Base-by-base conservation (phyloP, 2,888 invertebrate genomes). In the Trisateles emortualis region DNA sequence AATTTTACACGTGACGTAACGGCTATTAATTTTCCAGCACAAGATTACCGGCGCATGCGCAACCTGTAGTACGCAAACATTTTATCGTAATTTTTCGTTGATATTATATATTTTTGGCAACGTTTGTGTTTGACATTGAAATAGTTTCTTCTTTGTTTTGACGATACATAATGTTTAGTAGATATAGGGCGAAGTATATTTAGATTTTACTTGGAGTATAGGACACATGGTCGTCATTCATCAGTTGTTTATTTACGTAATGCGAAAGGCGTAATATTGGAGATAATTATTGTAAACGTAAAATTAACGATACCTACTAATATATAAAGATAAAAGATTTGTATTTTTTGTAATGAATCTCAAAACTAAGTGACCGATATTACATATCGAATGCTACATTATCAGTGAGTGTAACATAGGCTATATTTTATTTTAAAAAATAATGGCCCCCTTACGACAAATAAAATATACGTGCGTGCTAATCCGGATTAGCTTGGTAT, bases 1-100 rank as follows among this genome's bases (percentile, higher is more conserved):
- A 76, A 76, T 77, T 79, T 74, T 62, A 61, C 66, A 66, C 68
- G 63, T 59, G 63, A 64, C 59, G 69, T 68, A 13, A 65, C 61
- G 70, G 57, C 52, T 60, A 66, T 67, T 68, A 66, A 68, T 68
- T 65, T n/a, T 59, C 53, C 40, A 32, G 11, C 56, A 47, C 64
- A 52, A 49, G 65, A 71, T 64, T 55, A 63, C 50, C 38, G 44
- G 49, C 52, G 49, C 53, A 43, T 46, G 59, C 63, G 61, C 53
- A 58, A 8, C 6, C 8, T 11, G 14, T 16, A 17, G n/a, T 17
- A 17, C 9, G n/a, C 19, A 17, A n/a, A 19, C n/a, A n/a, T 35
- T 6, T 36, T 36, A 19, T 36, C n/a, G 8, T 35, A 5, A 3
- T 13, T 38, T 44, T 30, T 19, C 9, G 35, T 33, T 51, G 24